phyloP scores from a whole-genome alignment of 2,888 invertebrate genomes.

The Chironomus riparius region DNA sequence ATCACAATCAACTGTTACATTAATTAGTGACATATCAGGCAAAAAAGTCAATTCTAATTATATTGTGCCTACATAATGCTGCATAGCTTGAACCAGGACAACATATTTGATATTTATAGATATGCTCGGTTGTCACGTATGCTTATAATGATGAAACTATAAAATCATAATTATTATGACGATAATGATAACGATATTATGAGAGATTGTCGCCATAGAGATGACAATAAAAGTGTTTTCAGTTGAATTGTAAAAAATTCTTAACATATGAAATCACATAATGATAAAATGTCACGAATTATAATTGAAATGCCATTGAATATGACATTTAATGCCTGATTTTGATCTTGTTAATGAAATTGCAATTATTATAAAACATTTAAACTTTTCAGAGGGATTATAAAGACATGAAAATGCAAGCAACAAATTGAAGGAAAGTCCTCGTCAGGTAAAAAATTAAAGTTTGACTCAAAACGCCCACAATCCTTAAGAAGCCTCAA shows the following conservation, averaged over 20 bases:
- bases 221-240: background rate
- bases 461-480: background rate
- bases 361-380: no score
- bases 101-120: background rate
- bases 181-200: background rate
- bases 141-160: no score
- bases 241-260: background rate
- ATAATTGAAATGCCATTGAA: background rate
- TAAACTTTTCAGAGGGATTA: no score
- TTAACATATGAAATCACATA: background rate
- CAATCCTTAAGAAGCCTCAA: background rate
- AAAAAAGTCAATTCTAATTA: no score
- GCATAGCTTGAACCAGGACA: background rate
- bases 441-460: background rate
- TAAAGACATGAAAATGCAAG: no score
- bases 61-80: no score
- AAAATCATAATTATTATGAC: background rate
- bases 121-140: background rate
- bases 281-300: background rate
- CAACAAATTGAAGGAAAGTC: background rate
- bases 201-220: background rate
- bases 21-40: no score
- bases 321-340: background rate
- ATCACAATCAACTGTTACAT: no score
- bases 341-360: background rate